Evolutionary conservation across 2,113 vertebrate species (phyloP).

Genomic region (Planiliza haematocheilus): DNA sequence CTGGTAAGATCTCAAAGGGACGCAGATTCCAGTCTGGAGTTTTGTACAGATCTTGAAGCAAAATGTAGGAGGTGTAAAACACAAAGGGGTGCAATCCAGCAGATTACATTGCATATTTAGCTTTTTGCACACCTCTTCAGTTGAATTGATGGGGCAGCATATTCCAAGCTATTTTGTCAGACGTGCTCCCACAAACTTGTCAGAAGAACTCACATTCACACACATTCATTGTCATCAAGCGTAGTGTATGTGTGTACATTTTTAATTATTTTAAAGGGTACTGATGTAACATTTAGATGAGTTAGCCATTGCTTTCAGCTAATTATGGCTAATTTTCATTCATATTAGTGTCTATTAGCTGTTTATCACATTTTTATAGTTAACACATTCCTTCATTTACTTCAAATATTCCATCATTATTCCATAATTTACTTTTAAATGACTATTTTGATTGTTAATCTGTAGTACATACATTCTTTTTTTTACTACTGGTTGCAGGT

Average conservation of each 20-base stretch:
- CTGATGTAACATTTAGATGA: neutral
- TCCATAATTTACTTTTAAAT: too few relatives aligned
- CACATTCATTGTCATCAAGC: neutral
- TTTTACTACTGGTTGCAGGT: too few relatives aligned
- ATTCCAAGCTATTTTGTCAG: constrained; percentile 13
- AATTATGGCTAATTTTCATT: too few relatives aligned
- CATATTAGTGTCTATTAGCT: too few relatives aligned
- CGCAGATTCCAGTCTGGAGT: constrained; percentile 46
- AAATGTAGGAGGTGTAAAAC: constrained; percentile 36
- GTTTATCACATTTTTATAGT: too few relatives aligned
- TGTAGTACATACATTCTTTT: too few relatives aligned
- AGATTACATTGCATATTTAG: constrained; percentile 27
- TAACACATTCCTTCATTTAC: too few relatives aligned
- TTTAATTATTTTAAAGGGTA: neutral
- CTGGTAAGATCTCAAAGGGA: constrained; percentile 55
- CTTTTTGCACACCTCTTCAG: constrained; percentile 4
- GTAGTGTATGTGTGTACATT: neutral
- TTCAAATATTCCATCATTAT: too few relatives aligned
- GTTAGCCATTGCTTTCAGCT: too few relatives aligned
- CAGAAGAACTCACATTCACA: neutral
- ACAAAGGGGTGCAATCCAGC: neutral
- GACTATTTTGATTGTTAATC: too few relatives aligned
- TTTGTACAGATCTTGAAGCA: constrained; percentile 37
- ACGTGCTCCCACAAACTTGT: neutral
- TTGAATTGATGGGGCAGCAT: neutral